A percentile compares a stretch with the other conserved stretches of the same genome.
phyloP scores from a whole-genome alignment of 2,797 vertebrate genomes.

The Crenuchus spilurus region DNA sequence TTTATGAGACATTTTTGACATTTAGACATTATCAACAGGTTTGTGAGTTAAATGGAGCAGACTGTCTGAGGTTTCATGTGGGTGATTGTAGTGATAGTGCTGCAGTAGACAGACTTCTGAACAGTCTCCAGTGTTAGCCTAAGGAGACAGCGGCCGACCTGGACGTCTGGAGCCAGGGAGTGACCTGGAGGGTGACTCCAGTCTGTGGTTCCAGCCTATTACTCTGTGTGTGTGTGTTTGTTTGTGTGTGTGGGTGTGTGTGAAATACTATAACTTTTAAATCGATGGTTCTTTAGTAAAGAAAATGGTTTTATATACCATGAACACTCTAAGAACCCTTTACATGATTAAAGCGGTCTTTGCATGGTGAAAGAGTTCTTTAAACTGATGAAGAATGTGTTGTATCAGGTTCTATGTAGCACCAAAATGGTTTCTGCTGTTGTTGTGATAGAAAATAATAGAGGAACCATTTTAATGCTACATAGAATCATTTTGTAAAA shows the following conservation, averaged over 20 bases:
- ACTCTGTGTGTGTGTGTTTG: constrained; percentile 14
- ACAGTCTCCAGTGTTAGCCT: constrained; percentile 26
- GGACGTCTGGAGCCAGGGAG: constrained; percentile 26
- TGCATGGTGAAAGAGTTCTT: too few relatives aligned
- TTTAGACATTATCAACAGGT: not conserved
- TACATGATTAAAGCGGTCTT: too few relatives aligned
- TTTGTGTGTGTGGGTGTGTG: constrained; percentile 24
- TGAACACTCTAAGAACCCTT: too few relatives aligned
- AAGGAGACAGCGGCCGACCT: constrained; percentile 4
- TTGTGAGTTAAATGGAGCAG: not conserved
- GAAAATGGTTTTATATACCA: too few relatives aligned
- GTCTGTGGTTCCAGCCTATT: not conserved
- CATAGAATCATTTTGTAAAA: too few relatives aligned
- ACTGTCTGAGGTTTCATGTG: constrained; percentile 3
- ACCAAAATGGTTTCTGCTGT: too few relatives aligned
- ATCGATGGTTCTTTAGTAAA: too few relatives aligned
- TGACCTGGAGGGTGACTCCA: constrained; percentile 29
- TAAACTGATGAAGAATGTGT: too few relatives aligned
- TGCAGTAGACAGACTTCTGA: not conserved
- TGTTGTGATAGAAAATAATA: too few relatives aligned
- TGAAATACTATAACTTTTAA: not conserved
- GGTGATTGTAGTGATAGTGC: not conserved
- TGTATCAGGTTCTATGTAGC: too few relatives aligned
- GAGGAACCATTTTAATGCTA: too few relatives aligned
- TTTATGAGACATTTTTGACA: not conserved